Conservation (phyloP, 2,113 vertebrate genomes). For the Atrichornis clamosus region DNA sequence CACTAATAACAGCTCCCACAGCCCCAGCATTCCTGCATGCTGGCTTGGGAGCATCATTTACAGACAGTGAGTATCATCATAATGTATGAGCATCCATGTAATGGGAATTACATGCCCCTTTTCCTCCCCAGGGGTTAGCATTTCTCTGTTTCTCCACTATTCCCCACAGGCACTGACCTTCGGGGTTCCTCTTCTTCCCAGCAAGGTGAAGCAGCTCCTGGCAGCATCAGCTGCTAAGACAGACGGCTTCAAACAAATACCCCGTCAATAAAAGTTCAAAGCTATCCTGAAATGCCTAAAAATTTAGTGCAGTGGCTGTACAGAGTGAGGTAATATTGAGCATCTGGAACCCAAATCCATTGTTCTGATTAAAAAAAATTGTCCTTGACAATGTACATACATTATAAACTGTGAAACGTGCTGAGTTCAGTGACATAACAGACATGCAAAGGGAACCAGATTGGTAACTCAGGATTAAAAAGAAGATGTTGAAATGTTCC, state of each 20-base stretch:
- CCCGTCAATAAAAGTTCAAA: neutral
- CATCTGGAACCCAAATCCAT: neutral
- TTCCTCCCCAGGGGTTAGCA: conserved; percentile 15
- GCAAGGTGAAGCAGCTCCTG: conserved; percentile 23
- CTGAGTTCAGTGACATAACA: neutral
- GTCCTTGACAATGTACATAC: neutral
- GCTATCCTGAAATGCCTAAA: neutral
- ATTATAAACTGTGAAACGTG: neutral
- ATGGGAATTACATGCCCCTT: conserved; percentile 47
- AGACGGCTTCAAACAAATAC: conserved; percentile 11
- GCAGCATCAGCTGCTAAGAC: neutral
- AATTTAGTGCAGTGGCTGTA: neutral
- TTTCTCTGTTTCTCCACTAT: neutral
- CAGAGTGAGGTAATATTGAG: neutral
- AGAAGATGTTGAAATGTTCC: fast-evolving
- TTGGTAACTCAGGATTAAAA: neutral
- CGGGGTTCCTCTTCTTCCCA: conserved; percentile 5
- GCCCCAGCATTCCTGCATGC: neutral
- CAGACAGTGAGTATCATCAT: conserved; percentile 26
- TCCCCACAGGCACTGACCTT: conserved; percentile 48
- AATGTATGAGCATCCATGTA: conserved; percentile 32
- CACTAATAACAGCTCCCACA: neutral
- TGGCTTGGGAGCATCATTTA: neutral
- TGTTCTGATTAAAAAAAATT: neutral
- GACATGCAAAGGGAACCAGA: neutral